Evolutionary conservation across 2,797 vertebrate species (phyloP).

Genomic region (Hypotaenidia philippensis): DNA sequence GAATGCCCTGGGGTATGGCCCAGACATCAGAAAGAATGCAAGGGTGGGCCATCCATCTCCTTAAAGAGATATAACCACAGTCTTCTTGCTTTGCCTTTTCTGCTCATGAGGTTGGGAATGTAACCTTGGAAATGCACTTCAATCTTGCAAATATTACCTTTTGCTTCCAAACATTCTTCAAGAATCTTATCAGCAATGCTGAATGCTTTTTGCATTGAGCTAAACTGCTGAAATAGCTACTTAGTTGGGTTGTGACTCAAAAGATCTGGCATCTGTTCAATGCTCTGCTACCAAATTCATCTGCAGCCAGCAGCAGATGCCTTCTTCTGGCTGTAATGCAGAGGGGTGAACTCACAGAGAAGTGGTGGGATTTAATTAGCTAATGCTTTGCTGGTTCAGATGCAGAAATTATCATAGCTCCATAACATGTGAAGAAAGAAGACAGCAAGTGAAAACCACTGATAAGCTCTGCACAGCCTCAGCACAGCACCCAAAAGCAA

Average conservation of each 20-base stretch:
- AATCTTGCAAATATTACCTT: conserved; percentile 4
- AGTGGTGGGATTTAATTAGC: neutral
- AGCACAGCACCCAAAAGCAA: neutral
- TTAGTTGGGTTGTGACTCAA: neutral
- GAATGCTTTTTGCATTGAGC: neutral
- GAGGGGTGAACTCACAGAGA: neutral
- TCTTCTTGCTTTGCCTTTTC: neutral
- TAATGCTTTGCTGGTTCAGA: neutral
- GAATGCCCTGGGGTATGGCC: fast-evolving
- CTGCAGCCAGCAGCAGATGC: neutral
- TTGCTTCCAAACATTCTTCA: conserved; percentile 1
- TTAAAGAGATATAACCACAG: neutral
- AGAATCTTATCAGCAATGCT: neutral
- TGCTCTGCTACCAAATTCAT: neutral
- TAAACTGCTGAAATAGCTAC: neutral
- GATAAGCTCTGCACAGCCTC: neutral
- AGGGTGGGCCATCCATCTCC: neutral
- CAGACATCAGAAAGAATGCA: fast-evolving
- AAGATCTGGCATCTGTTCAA: neutral
- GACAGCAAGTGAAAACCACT: neutral
- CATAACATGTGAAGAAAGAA: neutral
- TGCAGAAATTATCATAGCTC: neutral
- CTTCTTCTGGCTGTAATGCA: neutral
- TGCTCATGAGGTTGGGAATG: neutral
- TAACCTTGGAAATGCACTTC: conserved; percentile 8